Base-by-base conservation (phyloP, 2,888 invertebrate genomes). In the Nymphalis polychloros region DNA sequence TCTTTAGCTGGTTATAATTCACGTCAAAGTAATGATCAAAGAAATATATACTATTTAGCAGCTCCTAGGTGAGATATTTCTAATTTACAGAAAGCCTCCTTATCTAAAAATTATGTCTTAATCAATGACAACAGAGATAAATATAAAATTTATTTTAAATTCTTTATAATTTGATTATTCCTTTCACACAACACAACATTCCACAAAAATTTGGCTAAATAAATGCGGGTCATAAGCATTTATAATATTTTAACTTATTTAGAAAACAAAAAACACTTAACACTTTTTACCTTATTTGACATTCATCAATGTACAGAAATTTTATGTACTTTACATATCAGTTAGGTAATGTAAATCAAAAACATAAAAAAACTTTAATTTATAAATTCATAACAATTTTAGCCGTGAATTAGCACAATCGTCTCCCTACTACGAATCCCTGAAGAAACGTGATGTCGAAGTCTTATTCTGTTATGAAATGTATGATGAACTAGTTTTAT, bases 381-480 rank as follows among this genome's bases (percentile, higher is more conserved):
- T 3, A 19, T 20, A 8, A 50, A 6, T 23, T 3, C 23, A 52
- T 8, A 52, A 27, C 6, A 5, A 5, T 77, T 93, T 41, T 82
- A 98, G 98, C 84, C 98, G 99, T 35, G 94, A 95, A 70, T 92
- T 99, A 64, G 99, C 99, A 0, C 97, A 98, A 88, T 94, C 96
- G 0, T 99, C 99, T 0, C 99, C 99, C 0, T 99, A 99, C 85
- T 97, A 96, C 80, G 99, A 99, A 90, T 96, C 97, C 16, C 93
- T 99, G 19, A 97, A 97, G 83, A 96, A 96, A 81, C 95, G 95
- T 63, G 95, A 97, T 76, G 94, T 97, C 7, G 98, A 99, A 90
- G 98, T 99, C 0, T 87, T 99, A 17, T 99, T 98, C 90, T 97
- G 98, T 81, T 98, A 97, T 80, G 99, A 99, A 82, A 96, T 97